Conservation (phyloP, 1,140 invertebrate species). For the Dreissena rostriformis region DNA sequence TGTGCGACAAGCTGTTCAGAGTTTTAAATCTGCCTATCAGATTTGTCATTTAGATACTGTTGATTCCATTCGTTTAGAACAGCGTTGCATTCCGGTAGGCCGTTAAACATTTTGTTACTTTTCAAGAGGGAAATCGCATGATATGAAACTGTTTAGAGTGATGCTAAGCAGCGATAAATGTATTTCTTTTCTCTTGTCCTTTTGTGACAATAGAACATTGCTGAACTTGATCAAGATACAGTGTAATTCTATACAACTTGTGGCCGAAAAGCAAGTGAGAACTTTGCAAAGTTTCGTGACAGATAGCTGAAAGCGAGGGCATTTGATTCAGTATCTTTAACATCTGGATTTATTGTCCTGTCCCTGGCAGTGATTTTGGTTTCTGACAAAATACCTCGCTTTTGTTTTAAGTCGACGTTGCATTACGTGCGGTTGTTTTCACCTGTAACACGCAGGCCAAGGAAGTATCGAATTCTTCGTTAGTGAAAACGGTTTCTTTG, state of each 20-base stretch:
- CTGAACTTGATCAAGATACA: background rate
- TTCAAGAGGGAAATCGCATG: conserved; percentile 4
- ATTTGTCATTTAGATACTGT: background rate
- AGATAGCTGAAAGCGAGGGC: background rate
- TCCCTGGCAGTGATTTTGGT: background rate
- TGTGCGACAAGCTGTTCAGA: background rate
- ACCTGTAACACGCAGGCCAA: no score
- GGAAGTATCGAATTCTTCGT: no score
- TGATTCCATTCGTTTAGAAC: background rate
- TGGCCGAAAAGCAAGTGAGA: background rate
- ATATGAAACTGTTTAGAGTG: conserved; percentile 8
- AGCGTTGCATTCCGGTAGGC: background rate
- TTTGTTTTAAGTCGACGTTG: background rate
- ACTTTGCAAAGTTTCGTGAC: background rate
- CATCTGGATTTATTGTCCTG: conserved; percentile 1
- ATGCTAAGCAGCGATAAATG: background rate
- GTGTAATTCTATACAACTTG: conserved; percentile 1
- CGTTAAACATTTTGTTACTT: background rate
- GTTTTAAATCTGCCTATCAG: background rate
- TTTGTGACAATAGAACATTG: conserved; percentile 6
- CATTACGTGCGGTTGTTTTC: background rate
- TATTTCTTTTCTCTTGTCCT: background rate
- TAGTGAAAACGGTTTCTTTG: no score
- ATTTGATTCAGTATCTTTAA: background rate
- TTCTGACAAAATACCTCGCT: background rate